These are phyloP conservation scores for Drosophila repletoides DNA, from an alignment of 1,140 invertebrate genomes.

Conservation along the genomic window DNA sequence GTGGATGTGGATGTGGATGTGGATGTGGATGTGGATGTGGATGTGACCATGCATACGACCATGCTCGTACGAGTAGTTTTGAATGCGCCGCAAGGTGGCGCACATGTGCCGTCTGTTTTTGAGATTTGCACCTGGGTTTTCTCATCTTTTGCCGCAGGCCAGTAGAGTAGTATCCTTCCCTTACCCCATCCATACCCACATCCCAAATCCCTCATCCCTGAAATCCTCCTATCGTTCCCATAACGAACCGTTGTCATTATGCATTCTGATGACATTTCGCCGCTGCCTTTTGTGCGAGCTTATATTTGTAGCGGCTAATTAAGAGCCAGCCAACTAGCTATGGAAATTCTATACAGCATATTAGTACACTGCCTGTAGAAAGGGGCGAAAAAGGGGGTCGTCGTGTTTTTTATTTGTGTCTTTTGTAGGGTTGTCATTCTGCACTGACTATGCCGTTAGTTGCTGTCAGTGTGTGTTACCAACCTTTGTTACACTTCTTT, in stretches of 20 bases:
- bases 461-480: no score
- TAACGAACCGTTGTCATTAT: conserved; percentile 61
- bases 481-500: no score
- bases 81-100: conserved; percentile 59
- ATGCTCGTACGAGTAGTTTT: no score
- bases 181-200: neutral
- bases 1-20: neutral
- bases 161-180: neutral
- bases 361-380: conserved; percentile 15
- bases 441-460: no score
- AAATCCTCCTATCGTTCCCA: neutral
- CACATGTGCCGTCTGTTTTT: conserved; percentile 60
- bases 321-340: conserved; percentile 48
- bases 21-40: neutral
- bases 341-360: conserved; percentile 48
- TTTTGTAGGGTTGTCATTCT: neutral
- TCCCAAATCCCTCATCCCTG: neutral
- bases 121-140: conserved; percentile 50
- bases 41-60: conserved; percentile 50
- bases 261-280: conserved; percentile 74
- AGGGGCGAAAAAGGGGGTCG: neutral
- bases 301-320: conserved; percentile 65
- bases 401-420: neutral
- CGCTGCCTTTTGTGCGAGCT: conserved; percentile 55
- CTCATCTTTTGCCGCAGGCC: neutral